Percentiles rank a stretch among this genome's conserved stretches.
Evolutionary conservation across 2,113 vertebrate genomes (phyloP).

Genomic region (Mobula hypostoma): DNA sequence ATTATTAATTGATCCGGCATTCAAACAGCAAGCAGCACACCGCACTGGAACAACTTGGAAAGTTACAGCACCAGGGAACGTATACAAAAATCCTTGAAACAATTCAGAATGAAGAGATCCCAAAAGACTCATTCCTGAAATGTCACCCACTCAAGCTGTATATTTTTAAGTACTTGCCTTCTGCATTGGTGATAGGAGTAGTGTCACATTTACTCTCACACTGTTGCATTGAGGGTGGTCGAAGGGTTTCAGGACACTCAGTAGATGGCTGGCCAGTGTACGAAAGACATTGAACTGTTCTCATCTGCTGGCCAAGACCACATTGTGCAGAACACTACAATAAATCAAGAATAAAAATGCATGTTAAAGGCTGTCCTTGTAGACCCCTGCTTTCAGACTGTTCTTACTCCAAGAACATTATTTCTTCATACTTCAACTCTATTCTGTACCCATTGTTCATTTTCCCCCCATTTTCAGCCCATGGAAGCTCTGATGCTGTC

Average conservation of each 20-base stretch:
- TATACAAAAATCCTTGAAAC: not conserved
- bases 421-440: not conserved
- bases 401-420: no score
- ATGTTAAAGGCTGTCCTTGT: not conserved
- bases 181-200: conserved; percentile 77
- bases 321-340: conserved; percentile 90
- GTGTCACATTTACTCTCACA: conserved; percentile 96
- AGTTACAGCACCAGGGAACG: not conserved
- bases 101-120: not conserved
- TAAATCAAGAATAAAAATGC: not conserved
- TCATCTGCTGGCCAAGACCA: conserved; percentile 89
- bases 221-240: conserved; percentile 85
- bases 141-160: not conserved
- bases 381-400: no score
- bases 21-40: not conserved
- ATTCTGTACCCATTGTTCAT: not conserved
- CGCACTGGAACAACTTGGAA: not conserved
- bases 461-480: no score
- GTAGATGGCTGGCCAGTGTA: conserved; percentile 86
- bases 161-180: conserved; percentile 65
- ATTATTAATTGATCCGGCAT: not conserved
- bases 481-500: no score
- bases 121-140: not conserved
- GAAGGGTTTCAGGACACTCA: conserved; percentile 75
- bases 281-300: conserved; percentile 89